phyloP scores from a whole-genome alignment of 2,797 vertebrate genomes.

The Crypturellus tataupa region DNA sequence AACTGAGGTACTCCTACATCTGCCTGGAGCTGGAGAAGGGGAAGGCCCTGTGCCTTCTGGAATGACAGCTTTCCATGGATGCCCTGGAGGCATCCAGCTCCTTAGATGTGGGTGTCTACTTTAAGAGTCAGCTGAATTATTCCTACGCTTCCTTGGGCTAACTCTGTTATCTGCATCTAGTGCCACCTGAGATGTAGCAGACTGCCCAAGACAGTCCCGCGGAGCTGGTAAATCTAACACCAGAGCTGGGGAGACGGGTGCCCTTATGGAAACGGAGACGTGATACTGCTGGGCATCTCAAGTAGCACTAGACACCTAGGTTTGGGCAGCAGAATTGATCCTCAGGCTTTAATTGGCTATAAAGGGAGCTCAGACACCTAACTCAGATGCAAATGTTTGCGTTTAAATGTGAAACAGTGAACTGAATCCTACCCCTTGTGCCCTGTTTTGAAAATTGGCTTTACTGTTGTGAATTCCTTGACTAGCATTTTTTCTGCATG shows the following conservation, averaged over 20 bases:
- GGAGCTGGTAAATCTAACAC: neutral
- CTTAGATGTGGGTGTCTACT: rapidly evolving
- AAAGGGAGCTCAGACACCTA: neutral
- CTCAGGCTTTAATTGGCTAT: neutral
- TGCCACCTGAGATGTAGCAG: neutral
- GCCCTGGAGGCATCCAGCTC: neutral
- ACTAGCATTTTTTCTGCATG: neutral
- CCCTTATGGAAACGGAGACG: neutral
- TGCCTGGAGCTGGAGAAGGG: neutral
- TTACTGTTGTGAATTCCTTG: neutral
- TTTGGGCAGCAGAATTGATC: neutral
- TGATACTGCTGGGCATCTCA: neutral
- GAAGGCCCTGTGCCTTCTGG: neutral
- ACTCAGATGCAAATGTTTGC: neutral
- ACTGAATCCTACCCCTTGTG: neutral
- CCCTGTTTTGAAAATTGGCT: neutral
- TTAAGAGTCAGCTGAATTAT: neutral
- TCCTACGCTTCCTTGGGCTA: neutral
- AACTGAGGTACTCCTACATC: neutral
- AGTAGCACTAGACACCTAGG: neutral
- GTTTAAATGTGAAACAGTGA: neutral
- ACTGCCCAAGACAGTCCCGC: rapidly evolving
- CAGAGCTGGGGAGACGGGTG: neutral
- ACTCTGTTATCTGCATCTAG: neutral
- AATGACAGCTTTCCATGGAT: neutral